phyloP scores from a whole-genome alignment of 2,113 vertebrate genomes.

The Microcebus tavaratra region DNA sequence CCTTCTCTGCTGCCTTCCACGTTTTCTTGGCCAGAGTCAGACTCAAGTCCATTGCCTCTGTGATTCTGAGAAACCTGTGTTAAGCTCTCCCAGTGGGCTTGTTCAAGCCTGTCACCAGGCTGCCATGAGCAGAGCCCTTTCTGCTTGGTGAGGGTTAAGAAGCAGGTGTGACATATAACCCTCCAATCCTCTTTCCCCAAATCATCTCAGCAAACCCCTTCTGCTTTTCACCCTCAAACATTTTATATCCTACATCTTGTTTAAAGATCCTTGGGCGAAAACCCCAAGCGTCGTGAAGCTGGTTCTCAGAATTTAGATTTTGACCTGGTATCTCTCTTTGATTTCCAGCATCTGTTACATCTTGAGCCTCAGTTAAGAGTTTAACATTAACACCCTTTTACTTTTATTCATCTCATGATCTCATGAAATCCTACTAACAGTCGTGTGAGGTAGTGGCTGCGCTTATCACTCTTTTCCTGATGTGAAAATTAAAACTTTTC shows the following conservation, averaged over 20 bases:
- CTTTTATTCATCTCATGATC: not conserved
- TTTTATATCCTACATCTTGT: not conserved
- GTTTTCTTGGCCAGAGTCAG: too few species aligned
- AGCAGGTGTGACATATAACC: not conserved
- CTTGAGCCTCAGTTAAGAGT: not conserved
- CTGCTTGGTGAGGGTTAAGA: not conserved
- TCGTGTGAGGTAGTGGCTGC: not conserved
- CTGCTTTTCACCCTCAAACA: not conserved
- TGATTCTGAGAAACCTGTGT: not conserved
- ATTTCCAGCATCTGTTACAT: not conserved
- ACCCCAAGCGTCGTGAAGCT: not conserved
- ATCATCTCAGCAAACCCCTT: not conserved
- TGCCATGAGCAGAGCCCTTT: not conserved
- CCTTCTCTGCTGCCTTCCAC: not conserved
- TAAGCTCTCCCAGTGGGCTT: not conserved
- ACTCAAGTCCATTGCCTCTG: not conserved
- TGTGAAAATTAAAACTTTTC: not conserved
- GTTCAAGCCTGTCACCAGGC: not conserved
- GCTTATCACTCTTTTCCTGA: not conserved
- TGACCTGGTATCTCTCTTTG: not conserved
- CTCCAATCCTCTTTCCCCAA: not conserved
- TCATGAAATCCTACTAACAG: not conserved
- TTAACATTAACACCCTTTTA: not conserved
- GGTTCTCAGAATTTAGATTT: not conserved
- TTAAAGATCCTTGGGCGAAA: not conserved